These are phyloP conservation scores for Dynastes tityus DNA, from an alignment of 2,888 invertebrate species.

Conservation along the genomic window DNA sequence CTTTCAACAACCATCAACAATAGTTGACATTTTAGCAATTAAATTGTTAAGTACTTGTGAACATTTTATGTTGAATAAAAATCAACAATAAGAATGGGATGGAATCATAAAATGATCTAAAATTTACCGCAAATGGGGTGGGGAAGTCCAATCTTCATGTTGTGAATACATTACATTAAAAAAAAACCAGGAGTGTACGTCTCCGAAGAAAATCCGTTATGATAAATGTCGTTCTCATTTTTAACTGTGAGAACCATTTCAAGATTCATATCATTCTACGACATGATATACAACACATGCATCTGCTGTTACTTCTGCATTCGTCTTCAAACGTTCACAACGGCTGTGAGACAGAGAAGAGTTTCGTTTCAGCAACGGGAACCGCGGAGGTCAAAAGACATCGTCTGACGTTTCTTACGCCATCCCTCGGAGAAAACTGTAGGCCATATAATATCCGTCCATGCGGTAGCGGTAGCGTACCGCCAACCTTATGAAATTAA, in stretches of 20 bases:
- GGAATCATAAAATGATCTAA: too few relatives aligned
- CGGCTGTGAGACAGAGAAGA: not conserved
- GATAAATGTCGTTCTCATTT: not conserved
- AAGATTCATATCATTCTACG: slow-evolving; percentile 7
- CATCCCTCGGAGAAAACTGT: slow-evolving; percentile 38
- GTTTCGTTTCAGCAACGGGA: not conserved
- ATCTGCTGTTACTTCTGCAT: slow-evolving; percentile 18
- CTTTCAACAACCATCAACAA: too few relatives aligned
- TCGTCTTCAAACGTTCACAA: not conserved
- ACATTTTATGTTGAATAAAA: too few relatives aligned
- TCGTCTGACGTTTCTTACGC: not conserved
- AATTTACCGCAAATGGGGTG: too few relatives aligned
- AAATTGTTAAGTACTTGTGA: too few relatives aligned
- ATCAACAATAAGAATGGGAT: too few relatives aligned
- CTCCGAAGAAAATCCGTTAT: not conserved
- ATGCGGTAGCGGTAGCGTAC: slow-evolving; percentile 6
- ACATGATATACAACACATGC: slow-evolving; percentile 20
- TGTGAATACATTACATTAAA: too few relatives aligned
- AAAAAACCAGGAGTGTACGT: too few relatives aligned
- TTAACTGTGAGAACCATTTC: slow-evolving; percentile 6
- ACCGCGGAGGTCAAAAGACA: slow-evolving; percentile 8
- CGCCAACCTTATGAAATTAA: slow-evolving; percentile 48
- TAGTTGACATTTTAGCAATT: too few relatives aligned
- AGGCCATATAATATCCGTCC: slow-evolving; percentile 21
- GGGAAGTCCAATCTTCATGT: too few relatives aligned